These are phyloP conservation scores for Diacarnus erythraeanus DNA, from an alignment of 37 sponge, comb jelly and placozoan genomes.

Conservation along the genomic window DNA sequence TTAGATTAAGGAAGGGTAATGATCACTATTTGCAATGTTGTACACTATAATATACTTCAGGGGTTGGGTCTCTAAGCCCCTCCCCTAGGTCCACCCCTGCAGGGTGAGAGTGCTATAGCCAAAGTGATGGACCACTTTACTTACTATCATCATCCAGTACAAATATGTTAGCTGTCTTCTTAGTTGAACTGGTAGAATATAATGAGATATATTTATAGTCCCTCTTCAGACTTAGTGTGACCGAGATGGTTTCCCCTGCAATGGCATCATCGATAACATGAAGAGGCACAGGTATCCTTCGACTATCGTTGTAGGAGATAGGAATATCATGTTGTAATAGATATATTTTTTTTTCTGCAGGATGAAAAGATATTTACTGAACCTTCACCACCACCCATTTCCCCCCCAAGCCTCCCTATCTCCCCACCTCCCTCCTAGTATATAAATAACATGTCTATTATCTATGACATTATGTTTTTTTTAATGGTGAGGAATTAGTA, in stretches of 20 bases:
- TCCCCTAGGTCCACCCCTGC: too few species aligned
- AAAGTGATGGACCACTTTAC: not conserved
- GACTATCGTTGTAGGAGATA: not conserved
- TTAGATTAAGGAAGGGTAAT: not conserved
- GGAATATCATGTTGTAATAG: not conserved
- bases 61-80: too few species aligned
- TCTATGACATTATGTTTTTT: not conserved
- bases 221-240: not conserved
- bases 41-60: not conserved
- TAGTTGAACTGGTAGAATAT: not conserved
- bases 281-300: not conserved
- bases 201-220: not conserved
- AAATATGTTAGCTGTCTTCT: not conserved
- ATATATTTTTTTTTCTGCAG: not conserved
- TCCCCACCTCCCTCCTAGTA: too few species aligned
- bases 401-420: too few species aligned
- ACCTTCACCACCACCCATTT: too few species aligned
- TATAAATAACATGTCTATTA: too few species aligned
- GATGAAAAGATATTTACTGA: too few species aligned
- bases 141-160: constrained; percentile 5
- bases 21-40: not conserved
- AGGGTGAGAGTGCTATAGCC: too few species aligned
- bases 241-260: not conserved
- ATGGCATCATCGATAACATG: not conserved
- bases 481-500: not conserved